phyloP scores from a whole-genome alignment of 2,888 invertebrate genomes.

The Drosophila multiciliata region DNA sequence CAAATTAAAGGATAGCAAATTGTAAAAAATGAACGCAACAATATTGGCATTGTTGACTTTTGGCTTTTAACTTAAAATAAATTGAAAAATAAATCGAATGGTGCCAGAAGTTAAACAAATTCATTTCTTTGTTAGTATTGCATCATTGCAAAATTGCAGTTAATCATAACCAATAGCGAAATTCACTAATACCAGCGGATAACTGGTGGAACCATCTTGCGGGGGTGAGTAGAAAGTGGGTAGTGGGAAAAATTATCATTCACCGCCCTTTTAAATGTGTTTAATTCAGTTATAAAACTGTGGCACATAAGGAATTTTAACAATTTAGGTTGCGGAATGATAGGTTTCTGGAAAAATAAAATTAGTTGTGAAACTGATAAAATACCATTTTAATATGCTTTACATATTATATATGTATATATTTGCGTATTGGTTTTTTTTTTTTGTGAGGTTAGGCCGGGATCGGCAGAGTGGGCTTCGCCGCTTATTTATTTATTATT shows the following conservation, averaged over 20 bases:
- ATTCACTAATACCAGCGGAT: background rate
- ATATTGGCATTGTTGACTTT: background rate
- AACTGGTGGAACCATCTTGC: fast-evolving
- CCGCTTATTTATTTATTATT: background rate
- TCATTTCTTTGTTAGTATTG: background rate
- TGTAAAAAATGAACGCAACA: slow-evolving; percentile 1
- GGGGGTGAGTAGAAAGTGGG: background rate
- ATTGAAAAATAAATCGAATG: background rate
- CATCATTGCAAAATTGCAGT: background rate
- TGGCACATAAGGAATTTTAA: background rate
- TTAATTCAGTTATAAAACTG: background rate
- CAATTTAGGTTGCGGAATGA: background rate
- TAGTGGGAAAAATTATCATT: background rate
- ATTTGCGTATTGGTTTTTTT: background rate
- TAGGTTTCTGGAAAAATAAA: background rate
- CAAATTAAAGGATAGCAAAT: slow-evolving; percentile 1
- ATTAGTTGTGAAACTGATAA: background rate
- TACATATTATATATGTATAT: background rate
- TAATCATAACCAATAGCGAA: background rate
- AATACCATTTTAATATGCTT: background rate
- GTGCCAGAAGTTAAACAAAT: background rate
- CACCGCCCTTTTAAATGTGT: background rate
- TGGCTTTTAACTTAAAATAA: background rate
- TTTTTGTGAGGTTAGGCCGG: background rate
- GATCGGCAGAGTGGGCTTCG: background rate